Base-by-base conservation (phyloP, 2,113 vertebrate genomes). In the Lophura nycthemera region DNA sequence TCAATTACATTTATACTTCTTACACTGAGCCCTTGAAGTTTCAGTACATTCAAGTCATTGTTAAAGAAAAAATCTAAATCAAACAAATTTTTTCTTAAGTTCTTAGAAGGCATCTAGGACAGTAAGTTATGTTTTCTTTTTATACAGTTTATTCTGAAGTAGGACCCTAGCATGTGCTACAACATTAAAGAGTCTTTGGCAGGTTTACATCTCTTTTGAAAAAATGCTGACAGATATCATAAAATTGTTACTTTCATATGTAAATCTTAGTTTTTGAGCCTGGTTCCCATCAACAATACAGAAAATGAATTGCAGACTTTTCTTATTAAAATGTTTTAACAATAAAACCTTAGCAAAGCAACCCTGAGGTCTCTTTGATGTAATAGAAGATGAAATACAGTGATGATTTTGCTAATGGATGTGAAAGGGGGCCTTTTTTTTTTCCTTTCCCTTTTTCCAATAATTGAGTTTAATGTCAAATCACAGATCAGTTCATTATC, bases 391-490 rank as follows among this genome's bases (percentile, higher is more conserved):
- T 90, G 92, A 96, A 96, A 92, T 96, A 92, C 42, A 93, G 63
- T 74, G 89, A 71, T 66, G 84, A 81, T 92, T 97, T 97, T 83
- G 25, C 59, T 96, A 96, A 95, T 93, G 54, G 71, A 75, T 67
- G 40, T 89, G 69, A 84, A 93, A 90, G 78, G 91, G 69, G 43
- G 12, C n/a, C 15, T 60, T 72, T 80, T 54, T 54, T 43, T 75
- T 81, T 17, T 60, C 69, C 77, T 61, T 52, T 75, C 10, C 25
- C 24, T 15, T 90, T 95, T 94, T 43, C 81, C 91, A 95, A 90
- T 97, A 97, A 97, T 92, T 96, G 88, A 96, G 87, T 96, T 96
- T 97, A 97, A 97, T 96, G 92, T 94, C 93, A 95, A 96, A 96
- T 97, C 93, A 91, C 96, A 94, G 78, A 96, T 88, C 86, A 84